Conservation (phyloP, 2,113 vertebrate species). For the Campylomormyrus tamandua region DNA sequence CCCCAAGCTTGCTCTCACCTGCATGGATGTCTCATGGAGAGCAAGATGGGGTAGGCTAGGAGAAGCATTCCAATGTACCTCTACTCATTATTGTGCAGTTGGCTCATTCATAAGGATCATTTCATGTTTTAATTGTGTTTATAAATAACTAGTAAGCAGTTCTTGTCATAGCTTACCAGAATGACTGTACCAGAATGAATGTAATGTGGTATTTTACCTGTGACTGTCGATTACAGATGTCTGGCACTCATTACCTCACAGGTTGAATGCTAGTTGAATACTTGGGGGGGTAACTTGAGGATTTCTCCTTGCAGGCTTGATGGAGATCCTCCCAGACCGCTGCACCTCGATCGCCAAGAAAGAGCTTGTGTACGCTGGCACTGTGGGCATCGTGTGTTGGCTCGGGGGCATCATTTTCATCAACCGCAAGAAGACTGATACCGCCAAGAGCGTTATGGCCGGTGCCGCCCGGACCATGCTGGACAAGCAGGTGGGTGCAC, state of each 20-base stretch:
- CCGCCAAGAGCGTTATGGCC: conserved; percentile 59
- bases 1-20: no score
- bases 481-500: conserved; percentile 55
- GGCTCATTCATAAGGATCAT: not conserved
- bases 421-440: conserved; percentile 53
- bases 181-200: no score
- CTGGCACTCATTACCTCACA: not conserved
- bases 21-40: not conserved
- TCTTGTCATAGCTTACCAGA: not conserved
- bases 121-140: not conserved
- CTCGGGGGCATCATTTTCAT: conserved; percentile 66
- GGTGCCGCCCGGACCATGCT: conserved; percentile 51
- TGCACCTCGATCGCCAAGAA: conserved; percentile 67
- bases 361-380: conserved; percentile 63
- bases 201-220: not conserved
- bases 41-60: not conserved
- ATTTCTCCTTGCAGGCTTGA: conserved; percentile 51
- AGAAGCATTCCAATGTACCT: not conserved
- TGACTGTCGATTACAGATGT: not conserved
- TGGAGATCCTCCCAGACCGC: conserved; percentile 60
- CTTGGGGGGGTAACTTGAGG: not conserved
- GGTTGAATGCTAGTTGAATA: not conserved
- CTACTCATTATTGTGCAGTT: not conserved
- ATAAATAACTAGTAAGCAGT: not conserved
- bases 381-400: conserved; percentile 63